phyloP scores from a whole-genome alignment of 2,888 invertebrate genomes.

The Hoplodrina blanda region DNA sequence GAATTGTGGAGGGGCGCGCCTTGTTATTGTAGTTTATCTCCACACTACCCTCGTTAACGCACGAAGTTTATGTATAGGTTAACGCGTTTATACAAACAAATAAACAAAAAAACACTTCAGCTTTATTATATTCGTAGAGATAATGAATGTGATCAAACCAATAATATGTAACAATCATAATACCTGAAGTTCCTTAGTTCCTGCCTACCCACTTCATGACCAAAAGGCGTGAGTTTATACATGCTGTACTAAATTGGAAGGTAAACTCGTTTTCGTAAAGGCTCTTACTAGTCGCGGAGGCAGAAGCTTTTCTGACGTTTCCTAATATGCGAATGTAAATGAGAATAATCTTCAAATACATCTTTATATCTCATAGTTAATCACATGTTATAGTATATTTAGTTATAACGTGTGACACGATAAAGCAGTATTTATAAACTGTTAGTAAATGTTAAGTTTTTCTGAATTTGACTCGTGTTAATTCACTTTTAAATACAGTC shows the following conservation, averaged over 20 bases:
- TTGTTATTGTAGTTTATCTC: no score
- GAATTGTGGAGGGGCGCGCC: no score
- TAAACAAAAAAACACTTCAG: no score
- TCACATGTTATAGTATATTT: not conserved
- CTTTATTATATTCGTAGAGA: no score
- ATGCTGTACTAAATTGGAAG: not conserved
- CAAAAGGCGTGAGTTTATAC: no score
- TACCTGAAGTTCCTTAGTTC: not conserved
- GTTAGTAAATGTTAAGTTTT: constrained; percentile 5
- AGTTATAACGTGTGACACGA: not conserved
- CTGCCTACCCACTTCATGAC: not conserved
- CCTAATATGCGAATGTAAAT: not conserved
- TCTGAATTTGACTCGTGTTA: constrained; percentile 3
- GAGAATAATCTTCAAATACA: constrained; percentile 2
- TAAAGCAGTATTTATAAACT: constrained; percentile 10
- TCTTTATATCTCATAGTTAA: not conserved
- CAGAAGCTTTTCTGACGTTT: constrained; percentile 7
- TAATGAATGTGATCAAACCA: not conserved
- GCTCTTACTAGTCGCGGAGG: constrained; percentile 23
- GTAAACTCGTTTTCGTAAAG: not conserved
- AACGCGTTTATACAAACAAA: no score
- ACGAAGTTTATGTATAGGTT: no score
- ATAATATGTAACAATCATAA: not conserved
- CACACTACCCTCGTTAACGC: not conserved
- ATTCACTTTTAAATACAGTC: not conserved